A percentile compares a stretch with the other conserved stretches of the same genome.
phyloP scores from a whole-genome alignment of 2,113 vertebrate genomes.

The Piprites chloris region DNA sequence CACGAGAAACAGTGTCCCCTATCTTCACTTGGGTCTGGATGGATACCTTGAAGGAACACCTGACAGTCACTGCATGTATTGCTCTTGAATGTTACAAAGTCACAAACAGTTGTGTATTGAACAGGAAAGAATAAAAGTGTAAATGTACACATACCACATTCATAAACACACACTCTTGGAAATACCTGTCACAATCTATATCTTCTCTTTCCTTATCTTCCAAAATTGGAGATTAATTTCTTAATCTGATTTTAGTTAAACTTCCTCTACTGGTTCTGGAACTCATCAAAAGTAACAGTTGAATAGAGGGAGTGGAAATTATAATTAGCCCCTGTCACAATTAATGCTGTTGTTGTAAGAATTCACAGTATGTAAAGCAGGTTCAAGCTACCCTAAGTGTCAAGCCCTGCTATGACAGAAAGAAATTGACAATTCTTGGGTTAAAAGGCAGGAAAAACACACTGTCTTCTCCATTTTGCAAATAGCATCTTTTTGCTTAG shows the following conservation, averaged over 20 bases:
- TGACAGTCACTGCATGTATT: not conserved
- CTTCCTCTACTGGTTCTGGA: constrained; percentile 59
- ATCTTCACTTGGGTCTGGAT: not conserved
- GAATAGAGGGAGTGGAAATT: constrained; percentile 67
- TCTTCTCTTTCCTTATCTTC: constrained; percentile 17
- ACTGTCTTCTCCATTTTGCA: not conserved
- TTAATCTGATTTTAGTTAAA: constrained; percentile 73
- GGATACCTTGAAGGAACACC: not conserved
- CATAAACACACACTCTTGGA: not conserved
- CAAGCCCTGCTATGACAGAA: constrained; percentile 25
- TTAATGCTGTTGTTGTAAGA: constrained; percentile 71
- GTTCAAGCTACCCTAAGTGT: constrained; percentile 49
- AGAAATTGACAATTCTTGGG: constrained; percentile 50
- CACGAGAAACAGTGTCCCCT: not conserved
- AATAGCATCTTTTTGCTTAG: not conserved
- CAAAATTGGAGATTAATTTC: constrained; percentile 41
- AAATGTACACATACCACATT: not conserved
- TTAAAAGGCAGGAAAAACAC: constrained; percentile 57
- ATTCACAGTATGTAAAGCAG: constrained; percentile 76
- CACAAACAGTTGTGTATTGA: not conserved
- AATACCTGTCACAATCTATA: not conserved
- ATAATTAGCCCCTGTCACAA: constrained; percentile 79
- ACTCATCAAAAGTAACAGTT: constrained; percentile 67
- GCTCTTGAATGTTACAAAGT: not conserved
- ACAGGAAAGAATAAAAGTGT: not conserved